Evolutionary conservation across 2,888 invertebrate genomes (phyloP), one percentile per base, ranked within the genome.

Genomic region (Cryptus armator): DNA sequence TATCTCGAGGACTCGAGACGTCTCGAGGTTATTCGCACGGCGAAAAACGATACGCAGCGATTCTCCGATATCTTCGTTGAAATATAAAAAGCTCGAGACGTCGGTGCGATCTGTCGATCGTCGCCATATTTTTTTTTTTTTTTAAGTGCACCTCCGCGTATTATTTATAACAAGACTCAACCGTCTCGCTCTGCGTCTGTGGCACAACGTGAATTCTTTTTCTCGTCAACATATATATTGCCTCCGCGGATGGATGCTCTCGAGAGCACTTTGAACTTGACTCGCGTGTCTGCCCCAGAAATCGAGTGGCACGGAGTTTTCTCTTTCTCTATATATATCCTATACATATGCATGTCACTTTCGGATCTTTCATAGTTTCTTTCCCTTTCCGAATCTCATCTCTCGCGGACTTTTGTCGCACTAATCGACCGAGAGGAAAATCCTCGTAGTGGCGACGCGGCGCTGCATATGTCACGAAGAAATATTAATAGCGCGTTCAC

Each of bases 271-370:
- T 68, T 74, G 78, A 72, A 78, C 74, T 78, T 78, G 74, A 78
- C 82, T 70, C 72, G 12, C 16, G 48, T n/a, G 64, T 75, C 56
- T 80, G 75, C 24, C 74, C 74, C 78, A 80, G 79, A 83, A 83
- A 83, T 83, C 78, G 72, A 83, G 37, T 66, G 83, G 46, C 53
- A 56, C 66, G 24, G 56, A 56, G 46, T 56, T 67, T n/a, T 14
- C 44, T 56, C n/a, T 53, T 10, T 66, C n/a, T 81, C 51, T 53
- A 46, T 62, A 44, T 64, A 64, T 59, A 19, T 51, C 43, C 64
- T 59, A 37, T 37, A 37, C 24, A 37, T 37, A 37, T 37, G 37
- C 9, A 9, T 37, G 1, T 37, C 9, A 5, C 19, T 5, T 70
- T 51, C 24, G 5, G 9, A 4, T 16, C 14, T 16, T 74, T 32